phyloP scores from a whole-genome alignment of 2,888 invertebrate genomes.

The Mesoligia furuncula region DNA sequence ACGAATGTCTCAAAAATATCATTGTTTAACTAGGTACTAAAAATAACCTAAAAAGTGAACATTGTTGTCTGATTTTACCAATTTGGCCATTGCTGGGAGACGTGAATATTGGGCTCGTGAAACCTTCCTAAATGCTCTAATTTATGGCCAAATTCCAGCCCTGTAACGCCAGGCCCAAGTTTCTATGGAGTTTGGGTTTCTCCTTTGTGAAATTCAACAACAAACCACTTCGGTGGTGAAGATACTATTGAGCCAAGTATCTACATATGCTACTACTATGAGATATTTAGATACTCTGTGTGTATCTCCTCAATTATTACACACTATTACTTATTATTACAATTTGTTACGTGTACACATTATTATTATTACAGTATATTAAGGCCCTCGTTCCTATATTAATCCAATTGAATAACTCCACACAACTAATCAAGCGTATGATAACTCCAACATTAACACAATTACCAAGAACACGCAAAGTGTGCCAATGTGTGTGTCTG shows the following conservation, averaged over 20 bases:
- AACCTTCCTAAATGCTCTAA: too few species aligned
- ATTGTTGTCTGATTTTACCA: too few species aligned
- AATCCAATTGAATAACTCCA: constrained; percentile 13
- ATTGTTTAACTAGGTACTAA: too few species aligned
- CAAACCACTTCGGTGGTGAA: neutral
- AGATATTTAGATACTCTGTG: neutral
- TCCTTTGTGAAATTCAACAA: neutral
- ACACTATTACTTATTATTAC: neutral
- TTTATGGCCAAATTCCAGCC: too few species aligned
- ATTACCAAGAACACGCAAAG: constrained; percentile 11
- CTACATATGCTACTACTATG: neutral
- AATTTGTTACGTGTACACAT: neutral
- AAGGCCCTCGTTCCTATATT: neutral
- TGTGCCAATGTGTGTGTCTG: constrained; percentile 7
- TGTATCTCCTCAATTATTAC: neutral
- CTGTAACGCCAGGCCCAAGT: too few species aligned
- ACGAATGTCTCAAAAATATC: too few species aligned
- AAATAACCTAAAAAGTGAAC: too few species aligned
- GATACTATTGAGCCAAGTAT: neutral
- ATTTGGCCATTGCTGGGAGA: too few species aligned
- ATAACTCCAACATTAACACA: constrained; percentile 22
- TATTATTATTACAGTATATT: neutral
- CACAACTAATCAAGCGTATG: constrained; percentile 16
- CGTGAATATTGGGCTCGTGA: too few species aligned
- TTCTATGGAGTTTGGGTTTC: too few species aligned